Conservation (phyloP, 2,888 invertebrate genomes). For the Hipparchia semele region DNA sequence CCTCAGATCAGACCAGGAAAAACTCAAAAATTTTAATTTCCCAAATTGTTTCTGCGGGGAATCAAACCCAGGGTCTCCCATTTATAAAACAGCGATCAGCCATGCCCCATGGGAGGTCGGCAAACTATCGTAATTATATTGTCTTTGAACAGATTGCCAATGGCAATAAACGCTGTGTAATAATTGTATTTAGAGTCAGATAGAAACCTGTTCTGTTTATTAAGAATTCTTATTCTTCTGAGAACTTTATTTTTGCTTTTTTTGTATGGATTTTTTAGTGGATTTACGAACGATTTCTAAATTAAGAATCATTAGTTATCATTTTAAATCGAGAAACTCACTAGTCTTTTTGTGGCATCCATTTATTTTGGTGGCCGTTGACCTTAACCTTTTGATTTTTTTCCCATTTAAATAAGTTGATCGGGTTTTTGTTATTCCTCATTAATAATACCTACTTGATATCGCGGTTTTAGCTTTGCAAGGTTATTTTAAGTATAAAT, state of each 20-base stretch:
- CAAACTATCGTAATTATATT: not conserved
- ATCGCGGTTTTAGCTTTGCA: constrained; percentile 8
- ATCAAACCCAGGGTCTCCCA: too few species aligned
- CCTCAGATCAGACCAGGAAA: too few species aligned
- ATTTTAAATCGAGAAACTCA: not conserved
- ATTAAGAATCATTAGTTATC: not conserved
- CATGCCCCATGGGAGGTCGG: too few species aligned
- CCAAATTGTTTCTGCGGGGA: too few species aligned
- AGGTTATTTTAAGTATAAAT: not conserved
- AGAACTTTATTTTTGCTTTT: not conserved
- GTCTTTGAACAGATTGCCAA: not conserved
- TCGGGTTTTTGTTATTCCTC: not conserved
- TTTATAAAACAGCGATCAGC: too few species aligned
- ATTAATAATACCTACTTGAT: not conserved
- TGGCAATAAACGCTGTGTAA: not conserved
- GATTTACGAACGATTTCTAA: not conserved
- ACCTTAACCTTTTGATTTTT: constrained; percentile 15
- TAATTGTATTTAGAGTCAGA: not conserved
- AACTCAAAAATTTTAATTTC: too few species aligned
- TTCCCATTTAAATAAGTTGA: not conserved
- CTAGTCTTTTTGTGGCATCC: not conserved
- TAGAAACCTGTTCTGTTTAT: not conserved
- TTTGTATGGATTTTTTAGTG: constrained; percentile 1
- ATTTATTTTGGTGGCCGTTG: constrained; percentile 6
- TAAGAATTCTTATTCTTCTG: not conserved